Percentiles rank a stretch among this genome's conserved stretches.
These are phyloP conservation scores for Falco columbarius DNA, from an alignment of 2,797 vertebrate genomes.

Conservation along the genomic window DNA sequence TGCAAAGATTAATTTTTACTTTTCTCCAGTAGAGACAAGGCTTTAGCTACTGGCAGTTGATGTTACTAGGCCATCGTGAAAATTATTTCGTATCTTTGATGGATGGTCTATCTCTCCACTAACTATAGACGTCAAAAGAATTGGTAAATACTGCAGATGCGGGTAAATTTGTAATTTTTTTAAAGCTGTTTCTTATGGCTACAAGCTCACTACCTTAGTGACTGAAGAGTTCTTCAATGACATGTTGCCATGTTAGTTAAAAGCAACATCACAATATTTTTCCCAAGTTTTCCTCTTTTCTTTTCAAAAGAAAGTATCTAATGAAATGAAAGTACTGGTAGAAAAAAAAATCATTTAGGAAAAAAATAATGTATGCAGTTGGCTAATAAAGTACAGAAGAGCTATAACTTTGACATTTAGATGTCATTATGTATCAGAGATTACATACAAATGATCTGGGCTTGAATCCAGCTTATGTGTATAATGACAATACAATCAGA, in stretches of 20 bases:
- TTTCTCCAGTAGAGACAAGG: not conserved
- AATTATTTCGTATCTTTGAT: not conserved
- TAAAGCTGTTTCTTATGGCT: not conserved
- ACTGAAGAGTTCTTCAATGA: not conserved
- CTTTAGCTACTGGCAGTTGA: not conserved
- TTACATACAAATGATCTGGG: not conserved
- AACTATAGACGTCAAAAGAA: not conserved
- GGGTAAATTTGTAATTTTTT: not conserved
- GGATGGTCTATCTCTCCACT: not conserved
- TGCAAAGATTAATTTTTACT: not conserved
- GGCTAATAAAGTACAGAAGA: not conserved
- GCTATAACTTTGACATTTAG: conserved; percentile 5
- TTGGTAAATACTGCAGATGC: not conserved
- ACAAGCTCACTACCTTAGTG: not conserved
- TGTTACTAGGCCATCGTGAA: not conserved
- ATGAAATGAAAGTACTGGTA: not conserved
- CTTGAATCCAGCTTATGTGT: not conserved
- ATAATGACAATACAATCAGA: not conserved
- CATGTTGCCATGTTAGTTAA: not conserved
- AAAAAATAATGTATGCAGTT: not conserved
- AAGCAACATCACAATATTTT: not conserved
- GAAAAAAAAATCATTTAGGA: not conserved
- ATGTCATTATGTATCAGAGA: not conserved
- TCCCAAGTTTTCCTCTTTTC: not conserved
- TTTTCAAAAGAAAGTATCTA: not conserved